These are phyloP conservation scores for Trissolcus japonicus DNA, from an alignment of 2,888 invertebrate species.

Conservation along the genomic window DNA sequence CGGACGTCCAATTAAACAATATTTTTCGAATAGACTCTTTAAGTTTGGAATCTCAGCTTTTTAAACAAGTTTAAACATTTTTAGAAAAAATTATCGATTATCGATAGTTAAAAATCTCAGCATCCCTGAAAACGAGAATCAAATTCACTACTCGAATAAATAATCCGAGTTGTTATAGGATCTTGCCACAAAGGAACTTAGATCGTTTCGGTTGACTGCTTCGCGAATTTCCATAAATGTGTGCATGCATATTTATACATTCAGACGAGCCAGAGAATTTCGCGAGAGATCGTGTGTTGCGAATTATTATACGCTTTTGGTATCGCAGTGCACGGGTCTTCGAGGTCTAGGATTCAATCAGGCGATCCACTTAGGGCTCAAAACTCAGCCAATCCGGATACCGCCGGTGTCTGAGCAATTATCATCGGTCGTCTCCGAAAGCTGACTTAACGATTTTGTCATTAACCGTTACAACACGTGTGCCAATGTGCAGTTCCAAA, in stretches of 20 bases:
- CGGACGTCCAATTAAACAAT: too few relatives aligned
- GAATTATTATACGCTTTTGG: constrained; percentile 12
- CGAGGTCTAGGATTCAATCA: constrained; percentile 9
- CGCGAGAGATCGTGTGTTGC: constrained; percentile 26
- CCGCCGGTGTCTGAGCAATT: too few relatives aligned
- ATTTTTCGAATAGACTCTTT: too few relatives aligned
- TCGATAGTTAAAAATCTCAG: too few relatives aligned
- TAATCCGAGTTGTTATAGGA: constrained; percentile 13
- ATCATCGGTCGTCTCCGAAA: too few relatives aligned
- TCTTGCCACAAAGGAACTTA: constrained; percentile 27
- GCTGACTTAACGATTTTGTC: constrained; percentile 26
- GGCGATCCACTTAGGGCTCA: not conserved
- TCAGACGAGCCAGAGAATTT: constrained; percentile 1
- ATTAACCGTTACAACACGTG: constrained; percentile 29
- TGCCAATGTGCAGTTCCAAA: constrained; percentile 12
- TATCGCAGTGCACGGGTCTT: constrained; percentile 7
- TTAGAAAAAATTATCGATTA: too few relatives aligned
- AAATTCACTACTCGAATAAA: constrained; percentile 32
- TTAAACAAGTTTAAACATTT: too few relatives aligned
- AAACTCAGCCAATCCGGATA: too few relatives aligned
- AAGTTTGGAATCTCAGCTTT: too few relatives aligned
- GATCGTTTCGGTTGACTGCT: constrained; percentile 15
- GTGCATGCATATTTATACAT: constrained; percentile 42
- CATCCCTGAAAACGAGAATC: constrained; percentile 17
- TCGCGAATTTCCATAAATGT: constrained; percentile 33